These are phyloP conservation scores for Pseudoatta argentina DNA, from an alignment of 1,140 invertebrate species.

Conservation along the genomic window DNA sequence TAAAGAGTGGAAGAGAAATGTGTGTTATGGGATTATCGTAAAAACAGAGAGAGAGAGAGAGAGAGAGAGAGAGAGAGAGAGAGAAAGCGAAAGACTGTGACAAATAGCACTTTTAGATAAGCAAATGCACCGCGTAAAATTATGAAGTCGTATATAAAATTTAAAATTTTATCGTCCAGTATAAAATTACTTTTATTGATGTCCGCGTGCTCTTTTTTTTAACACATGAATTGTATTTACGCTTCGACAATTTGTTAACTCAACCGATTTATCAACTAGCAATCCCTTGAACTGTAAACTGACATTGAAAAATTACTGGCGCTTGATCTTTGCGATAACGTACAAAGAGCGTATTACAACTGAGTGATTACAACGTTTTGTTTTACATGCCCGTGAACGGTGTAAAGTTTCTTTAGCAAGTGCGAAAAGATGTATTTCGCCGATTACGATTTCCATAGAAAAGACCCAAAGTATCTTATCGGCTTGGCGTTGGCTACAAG, in stretches of 20 bases:
- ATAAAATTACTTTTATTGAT: constrained; percentile 27
- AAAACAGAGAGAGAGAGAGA: not conserved
- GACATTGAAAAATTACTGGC: constrained; percentile 37
- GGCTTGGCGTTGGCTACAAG: constrained; percentile 13
- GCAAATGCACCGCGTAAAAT: constrained; percentile 47
- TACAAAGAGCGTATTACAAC: constrained; percentile 13
- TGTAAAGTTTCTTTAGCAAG: not conserved
- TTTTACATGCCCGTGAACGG: constrained; percentile 13
- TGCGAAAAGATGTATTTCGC: not conserved
- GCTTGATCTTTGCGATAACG: constrained; percentile 6
- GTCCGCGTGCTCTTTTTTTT: not conserved
- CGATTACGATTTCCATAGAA: constrained; percentile 20
- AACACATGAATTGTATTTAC: constrained; percentile 30
- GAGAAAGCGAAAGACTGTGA: not conserved
- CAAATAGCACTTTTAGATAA: constrained; percentile 54
- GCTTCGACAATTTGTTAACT: constrained; percentile 43
- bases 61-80: not conserved
- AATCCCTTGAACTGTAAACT: constrained; percentile 40
- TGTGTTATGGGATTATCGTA: constrained; percentile 27
- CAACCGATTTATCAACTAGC: constrained; percentile 18
- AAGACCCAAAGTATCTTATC: constrained; percentile 36
- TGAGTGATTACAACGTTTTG: constrained; percentile 42
- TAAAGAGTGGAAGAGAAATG: constrained; percentile 33
- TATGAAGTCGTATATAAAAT: constrained; percentile 48
- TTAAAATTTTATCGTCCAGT: constrained; percentile 34